phyloP scores from a whole-genome alignment of 2,797 vertebrate species.

The Intellagama lesueurii region DNA sequence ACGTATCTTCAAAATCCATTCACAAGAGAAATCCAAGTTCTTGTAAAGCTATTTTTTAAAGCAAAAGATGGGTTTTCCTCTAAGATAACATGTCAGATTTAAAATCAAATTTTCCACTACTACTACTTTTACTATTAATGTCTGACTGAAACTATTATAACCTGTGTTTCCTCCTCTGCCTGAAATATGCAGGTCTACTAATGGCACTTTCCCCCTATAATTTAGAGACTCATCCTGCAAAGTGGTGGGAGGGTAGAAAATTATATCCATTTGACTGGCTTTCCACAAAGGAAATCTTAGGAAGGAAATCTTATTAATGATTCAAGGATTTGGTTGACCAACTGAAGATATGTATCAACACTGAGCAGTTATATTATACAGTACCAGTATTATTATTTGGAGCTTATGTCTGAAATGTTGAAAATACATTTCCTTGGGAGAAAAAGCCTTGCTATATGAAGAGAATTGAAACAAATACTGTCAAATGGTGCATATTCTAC shows the following conservation, averaged over 20 bases:
- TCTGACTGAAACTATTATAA: background rate
- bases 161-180: background rate
- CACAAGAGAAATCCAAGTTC: background rate
- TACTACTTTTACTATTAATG: background rate
- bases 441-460: background rate
- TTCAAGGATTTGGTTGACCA: background rate
- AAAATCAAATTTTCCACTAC: background rate
- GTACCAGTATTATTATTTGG: background rate
- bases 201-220: background rate
- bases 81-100: background rate
- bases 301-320: background rate
- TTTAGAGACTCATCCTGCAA: background rate
- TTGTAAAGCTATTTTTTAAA: slow-evolving; percentile 2
- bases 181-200: background rate
- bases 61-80: background rate
- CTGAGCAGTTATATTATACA: background rate
- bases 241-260: background rate
- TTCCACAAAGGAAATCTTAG: background rate
- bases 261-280: background rate
- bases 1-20: slow-evolving; percentile 16
- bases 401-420: background rate
- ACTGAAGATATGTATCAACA: background rate
- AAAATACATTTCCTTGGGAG: background rate
- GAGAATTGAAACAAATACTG: background rate
- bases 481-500: background rate